Conservation (phyloP, 2,888 invertebrate genomes). For the Lycaena phlaeas region DNA sequence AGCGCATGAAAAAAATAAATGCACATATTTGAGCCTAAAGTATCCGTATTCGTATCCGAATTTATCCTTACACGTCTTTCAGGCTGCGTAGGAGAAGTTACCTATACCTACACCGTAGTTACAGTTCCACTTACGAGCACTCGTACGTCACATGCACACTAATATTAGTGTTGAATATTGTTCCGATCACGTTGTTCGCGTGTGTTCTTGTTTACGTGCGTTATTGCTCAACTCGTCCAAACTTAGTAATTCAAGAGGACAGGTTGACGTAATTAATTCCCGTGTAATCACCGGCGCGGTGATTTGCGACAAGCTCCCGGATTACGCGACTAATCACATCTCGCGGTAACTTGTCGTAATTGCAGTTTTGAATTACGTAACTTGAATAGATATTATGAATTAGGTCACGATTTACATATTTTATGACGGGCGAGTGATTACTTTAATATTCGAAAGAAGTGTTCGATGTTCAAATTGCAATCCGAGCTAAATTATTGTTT, state of each 20-base stretch:
- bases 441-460: no score
- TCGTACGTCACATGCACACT: no score
- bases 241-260: constrained; percentile 24
- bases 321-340: constrained; percentile 25
- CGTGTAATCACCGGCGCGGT: constrained; percentile 46
- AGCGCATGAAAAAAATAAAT: no score
- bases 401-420: neutral
- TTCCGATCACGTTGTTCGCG: neutral
- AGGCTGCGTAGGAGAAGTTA: no score
- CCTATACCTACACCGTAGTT: no score
- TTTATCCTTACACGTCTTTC: no score
- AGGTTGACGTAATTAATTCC: constrained; percentile 54
- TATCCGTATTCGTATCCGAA: no score
- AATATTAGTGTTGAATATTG: neutral
- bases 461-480: no score
- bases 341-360: constrained; percentile 12
- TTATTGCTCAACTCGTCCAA: constrained; percentile 7
- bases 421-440: neutral
- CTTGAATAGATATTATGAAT: neutral
- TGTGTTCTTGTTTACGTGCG: constrained; percentile 1
- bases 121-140: no score
- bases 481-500: no score
- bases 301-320: constrained; percentile 28
- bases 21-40: no score
- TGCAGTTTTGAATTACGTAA: constrained; percentile 12